Base-by-base conservation (phyloP, 2,113 vertebrate species). In the Atlantisia rogersi region DNA sequence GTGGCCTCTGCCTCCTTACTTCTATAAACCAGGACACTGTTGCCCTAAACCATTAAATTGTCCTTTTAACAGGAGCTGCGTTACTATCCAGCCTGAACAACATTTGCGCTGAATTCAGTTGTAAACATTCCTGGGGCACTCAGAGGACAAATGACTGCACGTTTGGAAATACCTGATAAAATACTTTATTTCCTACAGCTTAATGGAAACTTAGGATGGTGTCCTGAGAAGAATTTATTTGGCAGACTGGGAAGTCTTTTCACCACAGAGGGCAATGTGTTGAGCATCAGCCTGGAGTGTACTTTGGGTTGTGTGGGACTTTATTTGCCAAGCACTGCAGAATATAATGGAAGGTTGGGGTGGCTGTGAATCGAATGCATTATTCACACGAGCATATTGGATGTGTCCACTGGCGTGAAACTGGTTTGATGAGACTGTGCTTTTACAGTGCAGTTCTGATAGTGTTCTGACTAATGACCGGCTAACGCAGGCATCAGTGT, bases 131-230 rank as follows among this genome's bases (percentile, higher is more conserved):
- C 85, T 90, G 85, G 92, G 59, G 77, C 42, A 95, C 77, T 96
- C 94, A 96, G 83, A 96, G 97, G 95, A 97, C 95, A 97, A 97
- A 95, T 92, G 35, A 89, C 82, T 92, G 46, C 73, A 85, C 93
- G 58, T 96, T 95, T 94, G 95, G 95, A 97, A 98, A 97, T 89
- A 73, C 24, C 77, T 97, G 88, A 95, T 85, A 97, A 94, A 97
- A 88, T 82, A 94, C 86, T 95, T 81, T 91, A 95, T 96, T 96
- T 97, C 88, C 92, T 95, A 55, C 50, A 83, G 35, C 63, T 95
- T 94, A 97, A 97, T 89, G 80, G 96, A 97, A 94, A 97, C 77
- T 83, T 81, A 70, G 60, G 81, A 89, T 92, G 63, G 93, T 90
- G 93, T 97, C 85, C 85, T 88, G 84, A 64, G 82, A 96, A 91